Evolutionary conservation across 2,888 invertebrate species (phyloP).

Genomic region (Acronicta alni): DNA sequence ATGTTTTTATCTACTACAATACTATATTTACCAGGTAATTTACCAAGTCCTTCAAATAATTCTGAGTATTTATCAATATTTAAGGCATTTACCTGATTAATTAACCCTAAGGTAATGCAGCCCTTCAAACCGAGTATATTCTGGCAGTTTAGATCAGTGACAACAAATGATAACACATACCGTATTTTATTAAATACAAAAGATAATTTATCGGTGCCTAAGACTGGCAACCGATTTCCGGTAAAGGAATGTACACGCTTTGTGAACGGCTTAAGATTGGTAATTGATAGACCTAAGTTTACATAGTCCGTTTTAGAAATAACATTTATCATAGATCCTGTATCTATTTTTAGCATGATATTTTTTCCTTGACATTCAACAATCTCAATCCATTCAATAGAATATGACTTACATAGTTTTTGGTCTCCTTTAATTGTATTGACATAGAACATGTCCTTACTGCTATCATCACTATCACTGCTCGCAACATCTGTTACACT

Average conservation of each 20-base stretch:
- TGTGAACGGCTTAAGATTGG: slow-evolving; percentile 9
- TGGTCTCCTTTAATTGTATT: slow-evolving; percentile 7
- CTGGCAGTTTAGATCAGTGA: slow-evolving; percentile 7
- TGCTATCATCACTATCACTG: slow-evolving; percentile 14
- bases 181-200: slow-evolving; percentile 7
- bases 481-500: slow-evolving; percentile 3
- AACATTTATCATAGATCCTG: slow-evolving; percentile 26
- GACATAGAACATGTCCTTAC: slow-evolving; percentile 12
- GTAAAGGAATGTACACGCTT: slow-evolving; percentile 19
- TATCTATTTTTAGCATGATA: slow-evolving; percentile 22
- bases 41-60: slow-evolving; percentile 47
- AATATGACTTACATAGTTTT: slow-evolving; percentile 7
- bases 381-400: slow-evolving; percentile 14
- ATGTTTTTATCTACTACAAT: slow-evolving; percentile 36
- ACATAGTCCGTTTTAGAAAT: slow-evolving; percentile 5
- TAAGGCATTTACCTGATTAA: slow-evolving; percentile 11
- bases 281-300: slow-evolving; percentile 3
- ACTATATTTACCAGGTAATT: slow-evolving; percentile 41
- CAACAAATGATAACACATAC: slow-evolving; percentile 14
- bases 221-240: slow-evolving; percentile 6
- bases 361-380: slow-evolving; percentile 16
- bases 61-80: slow-evolving; percentile 26
- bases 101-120: slow-evolving; percentile 12
- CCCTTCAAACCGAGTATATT: slow-evolving; percentile 21
- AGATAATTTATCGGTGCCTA: not conserved